Base-by-base conservation (phyloP, 2,888 invertebrate genomes). In the Cerceris rybyensis region DNA sequence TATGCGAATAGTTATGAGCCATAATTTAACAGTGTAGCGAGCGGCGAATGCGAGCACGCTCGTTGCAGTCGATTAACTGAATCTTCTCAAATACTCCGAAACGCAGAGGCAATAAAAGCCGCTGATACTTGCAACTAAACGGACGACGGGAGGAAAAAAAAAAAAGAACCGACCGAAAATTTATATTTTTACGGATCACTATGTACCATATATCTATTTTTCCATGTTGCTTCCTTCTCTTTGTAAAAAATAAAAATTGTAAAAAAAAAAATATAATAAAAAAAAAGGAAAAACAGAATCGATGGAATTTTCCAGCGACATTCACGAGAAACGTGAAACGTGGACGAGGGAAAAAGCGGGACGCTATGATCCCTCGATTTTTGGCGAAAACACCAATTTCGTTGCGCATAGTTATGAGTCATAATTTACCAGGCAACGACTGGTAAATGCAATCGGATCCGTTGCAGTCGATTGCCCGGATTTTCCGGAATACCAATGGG, bases 401-500 rank as follows among this genome's bases (percentile, higher is more conserved):
- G 17, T 28, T 6, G 43, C 46, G 55, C 73, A 58, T 75, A 16
- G 41, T 79, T 74, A 76, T 72, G 61, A 71, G 57, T 60, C 49
- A 78, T 81, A 76, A 84, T 84, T 81, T 78, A 75, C 75, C 66
- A 57, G 50, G 42, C 54, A 64, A 28, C 70, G 74, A 59, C 60
- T 61, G 66, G 41, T 16, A 58, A 66, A 66, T 61, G 67, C 66
- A 76, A 66, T 68, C 76, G 61, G 59, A 70, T 79, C 69, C 70
- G 63, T 70, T 66, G 71, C 74, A 72, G 75, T 78, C 83, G 74
- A 85, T 81, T 81, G 75, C 46, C 59, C 66, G 74, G 76, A 85
- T 85, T 85, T 85, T 85, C 78, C 78, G 69, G 76, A 80, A 85
- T 85, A 81, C 82, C 81, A 75, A 80, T 78, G 73, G 76, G 72